Evolutionary conservation across 2,797 vertebrate genomes (phyloP), one percentile per base, ranked within the genome.

Genomic region (Pterois miles): DNA sequence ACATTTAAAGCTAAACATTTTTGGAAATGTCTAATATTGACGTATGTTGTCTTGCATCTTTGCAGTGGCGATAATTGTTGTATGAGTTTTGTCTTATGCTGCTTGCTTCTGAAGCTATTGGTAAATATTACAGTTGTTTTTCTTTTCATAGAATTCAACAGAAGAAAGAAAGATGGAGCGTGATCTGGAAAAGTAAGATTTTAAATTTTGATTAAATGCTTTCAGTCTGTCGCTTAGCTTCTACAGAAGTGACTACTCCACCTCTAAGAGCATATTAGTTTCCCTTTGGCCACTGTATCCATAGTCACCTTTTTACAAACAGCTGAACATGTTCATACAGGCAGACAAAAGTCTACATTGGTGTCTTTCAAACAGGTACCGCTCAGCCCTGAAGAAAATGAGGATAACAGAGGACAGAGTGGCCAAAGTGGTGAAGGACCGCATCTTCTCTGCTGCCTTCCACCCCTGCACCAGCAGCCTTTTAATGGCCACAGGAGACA

Each of bases 401-500:
- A 87, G 18, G 40, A 90, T 97, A 48, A 80, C 77, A 0, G 86
- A 95, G 57, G 89, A 91, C 3, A 76, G 71, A 43, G 59, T 97
- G 67, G 93, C 78, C 22, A 98, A 97, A 94, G 95, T 97, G 76
- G 96, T 97, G 74, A 94, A 86, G 27, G 57, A 77, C 1, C 88
- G 95, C 0, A 65, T 98, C 78, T 93, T 73, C 38, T 97, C 96
- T 5, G 70, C 96, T 76, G 95, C 97, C 25, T 87, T 99, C 76
- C 98, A 99, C 60, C 98, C 97, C 1, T 95, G 95, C 0, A 76
- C 91, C 59, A 96, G 92, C 90, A 88, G 80, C 75, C 86, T 95
- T 77, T 81, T 99, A 0, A 89, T 98, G 88, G 97, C 97, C 20
- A 95, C 96, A 4, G 98, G 98, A 27, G 95, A 97, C 91, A 95